Conservation (phyloP, 2,888 invertebrate species). For the Lasioglossum vierecki region DNA sequence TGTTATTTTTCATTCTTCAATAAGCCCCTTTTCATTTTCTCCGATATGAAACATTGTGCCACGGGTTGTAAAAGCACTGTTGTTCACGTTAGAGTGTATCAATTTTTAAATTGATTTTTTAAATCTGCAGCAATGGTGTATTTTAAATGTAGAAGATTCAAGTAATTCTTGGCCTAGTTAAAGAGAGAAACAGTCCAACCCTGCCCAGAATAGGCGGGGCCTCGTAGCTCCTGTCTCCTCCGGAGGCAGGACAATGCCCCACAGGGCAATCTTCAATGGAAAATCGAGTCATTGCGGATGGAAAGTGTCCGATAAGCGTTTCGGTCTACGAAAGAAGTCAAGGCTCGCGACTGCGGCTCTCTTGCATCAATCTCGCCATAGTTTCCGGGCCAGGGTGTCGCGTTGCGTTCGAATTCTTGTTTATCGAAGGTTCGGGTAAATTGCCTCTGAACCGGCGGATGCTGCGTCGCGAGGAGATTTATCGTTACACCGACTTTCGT, state of each 20-base stretch:
- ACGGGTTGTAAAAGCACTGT: not conserved
- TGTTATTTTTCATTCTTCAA: no score
- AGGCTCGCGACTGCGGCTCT: not conserved
- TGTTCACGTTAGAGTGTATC: not conserved
- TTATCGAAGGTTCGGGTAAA: conserved; percentile 60
- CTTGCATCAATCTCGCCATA: not conserved
- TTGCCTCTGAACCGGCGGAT: conserved; percentile 54
- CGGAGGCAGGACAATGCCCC: not conserved
- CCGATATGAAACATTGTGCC: no score
- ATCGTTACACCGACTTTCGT: conserved; percentile 65
- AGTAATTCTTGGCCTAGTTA: not conserved
- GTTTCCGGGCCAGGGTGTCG: conserved; percentile 26
- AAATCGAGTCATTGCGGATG: not conserved
- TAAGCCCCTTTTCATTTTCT: no score
- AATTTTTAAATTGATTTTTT: no score
- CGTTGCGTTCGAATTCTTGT: conserved; percentile 58
- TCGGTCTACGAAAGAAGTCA: not conserved
- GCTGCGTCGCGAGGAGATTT: conserved; percentile 58
- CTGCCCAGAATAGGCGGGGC: not conserved
- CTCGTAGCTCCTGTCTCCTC: not conserved
- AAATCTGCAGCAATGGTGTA: no score
- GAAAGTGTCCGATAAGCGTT: not conserved
- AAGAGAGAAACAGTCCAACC: no score
- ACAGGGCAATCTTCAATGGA: not conserved
- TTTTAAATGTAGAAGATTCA: not conserved